phyloP scores from a whole-genome alignment of 2,888 invertebrate species.

The Ischnura elegans region DNA sequence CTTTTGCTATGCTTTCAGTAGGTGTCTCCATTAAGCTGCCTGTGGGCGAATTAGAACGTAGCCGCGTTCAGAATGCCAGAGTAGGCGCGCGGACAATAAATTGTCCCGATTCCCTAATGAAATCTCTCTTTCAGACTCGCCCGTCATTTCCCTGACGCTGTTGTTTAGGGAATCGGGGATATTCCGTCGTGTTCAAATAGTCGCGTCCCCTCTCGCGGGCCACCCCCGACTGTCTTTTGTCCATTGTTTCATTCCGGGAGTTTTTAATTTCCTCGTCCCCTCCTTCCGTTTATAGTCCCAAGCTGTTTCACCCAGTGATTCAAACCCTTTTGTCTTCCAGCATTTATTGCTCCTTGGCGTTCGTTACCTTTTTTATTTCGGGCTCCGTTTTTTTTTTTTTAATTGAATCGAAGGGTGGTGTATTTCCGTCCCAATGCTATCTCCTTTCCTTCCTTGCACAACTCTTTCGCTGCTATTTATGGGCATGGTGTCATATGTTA shows the following conservation, averaged over 20 bases:
- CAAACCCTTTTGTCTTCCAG: conserved; percentile 6
- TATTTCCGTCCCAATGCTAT: neutral
- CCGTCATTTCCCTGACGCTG: neutral
- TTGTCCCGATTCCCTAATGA: no score
- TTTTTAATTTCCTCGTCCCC: neutral
- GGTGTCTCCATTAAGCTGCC: no score
- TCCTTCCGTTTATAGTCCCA: neutral
- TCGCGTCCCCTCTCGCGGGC: neutral
- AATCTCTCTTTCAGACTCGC: no score
- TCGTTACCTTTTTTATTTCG: neutral
- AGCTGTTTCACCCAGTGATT: neutral
- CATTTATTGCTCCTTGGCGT: neutral
- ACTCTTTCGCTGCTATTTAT: neutral
- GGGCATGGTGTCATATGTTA: neutral
- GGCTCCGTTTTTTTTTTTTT: neutral
- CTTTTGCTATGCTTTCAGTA: no score
- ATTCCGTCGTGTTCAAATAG: no score
- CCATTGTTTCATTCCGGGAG: neutral
- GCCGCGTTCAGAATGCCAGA: no score
- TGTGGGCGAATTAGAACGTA: no score
- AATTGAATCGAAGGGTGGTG: neutral
- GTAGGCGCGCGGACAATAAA: no score
- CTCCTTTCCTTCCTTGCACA: neutral
- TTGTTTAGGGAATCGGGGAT: neutral
- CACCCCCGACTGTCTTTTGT: no score